Conservation (phyloP, 2,113 vertebrate genomes). For the Henicopernis longicauda region DNA sequence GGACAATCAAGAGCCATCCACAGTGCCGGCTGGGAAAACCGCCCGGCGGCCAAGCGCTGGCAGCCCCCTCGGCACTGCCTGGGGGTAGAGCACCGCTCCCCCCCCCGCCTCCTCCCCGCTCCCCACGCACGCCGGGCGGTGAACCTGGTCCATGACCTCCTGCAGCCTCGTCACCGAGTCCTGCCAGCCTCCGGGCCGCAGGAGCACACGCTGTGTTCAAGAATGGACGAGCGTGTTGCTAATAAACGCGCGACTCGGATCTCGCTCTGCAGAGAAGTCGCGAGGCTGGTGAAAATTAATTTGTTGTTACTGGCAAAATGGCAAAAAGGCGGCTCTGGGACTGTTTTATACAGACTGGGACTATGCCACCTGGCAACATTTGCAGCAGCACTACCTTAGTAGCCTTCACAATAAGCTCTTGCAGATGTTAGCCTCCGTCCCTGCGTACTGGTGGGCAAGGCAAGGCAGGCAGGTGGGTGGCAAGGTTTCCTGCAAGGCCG, state of each 20-base stretch:
- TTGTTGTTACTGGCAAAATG: background rate
- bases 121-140: accelerated
- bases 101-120: background rate
- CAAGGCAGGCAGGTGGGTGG: background rate
- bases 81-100: background rate
- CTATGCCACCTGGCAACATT: background rate
- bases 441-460: background rate
- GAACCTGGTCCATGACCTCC: background rate
- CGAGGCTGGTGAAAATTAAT: background rate
- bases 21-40: background rate
- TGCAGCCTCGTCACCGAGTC: accelerated
- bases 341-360: background rate
- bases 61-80: background rate
- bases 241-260: background rate
- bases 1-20: background rate
- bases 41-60: background rate
- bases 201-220: background rate
- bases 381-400: background rate
- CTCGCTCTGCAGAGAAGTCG: background rate
- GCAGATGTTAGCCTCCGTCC: background rate
- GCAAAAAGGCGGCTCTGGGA: background rate
- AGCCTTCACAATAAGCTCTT: background rate
- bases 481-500: background rate
- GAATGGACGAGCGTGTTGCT: background rate
- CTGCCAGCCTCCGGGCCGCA: accelerated